These are phyloP conservation scores for Myiagra hebetior DNA, from an alignment of 2,113 vertebrate species.

Conservation along the genomic window DNA sequence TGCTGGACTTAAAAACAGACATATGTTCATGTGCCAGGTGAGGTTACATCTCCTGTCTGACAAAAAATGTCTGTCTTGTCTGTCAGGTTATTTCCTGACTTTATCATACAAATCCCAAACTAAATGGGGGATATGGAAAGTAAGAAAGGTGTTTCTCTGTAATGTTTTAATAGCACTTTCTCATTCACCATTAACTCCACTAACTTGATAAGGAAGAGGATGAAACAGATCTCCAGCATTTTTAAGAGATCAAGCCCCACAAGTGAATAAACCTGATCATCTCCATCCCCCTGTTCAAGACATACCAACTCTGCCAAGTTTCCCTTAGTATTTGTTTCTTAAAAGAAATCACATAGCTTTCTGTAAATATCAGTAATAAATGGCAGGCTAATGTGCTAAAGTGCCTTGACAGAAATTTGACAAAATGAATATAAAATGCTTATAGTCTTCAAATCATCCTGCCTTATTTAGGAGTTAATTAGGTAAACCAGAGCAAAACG, in stretches of 20 bases:
- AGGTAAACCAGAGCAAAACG: neutral
- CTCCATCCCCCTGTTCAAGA: neutral
- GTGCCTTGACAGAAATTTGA: neutral
- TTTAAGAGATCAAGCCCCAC: neutral
- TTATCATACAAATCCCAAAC: neutral
- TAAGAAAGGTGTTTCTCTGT: neutral
- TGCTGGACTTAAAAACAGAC: neutral
- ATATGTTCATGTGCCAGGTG: neutral
- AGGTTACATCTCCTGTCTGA: neutral
- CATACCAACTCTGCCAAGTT: neutral
- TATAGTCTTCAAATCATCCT: neutral
- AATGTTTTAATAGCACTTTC: neutral
- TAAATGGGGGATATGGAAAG: neutral
- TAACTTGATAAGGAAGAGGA: neutral
- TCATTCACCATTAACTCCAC: neutral
- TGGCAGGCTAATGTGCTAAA: conserved; percentile 6
- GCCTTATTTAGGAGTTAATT: conserved; percentile 30
- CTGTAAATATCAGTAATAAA: conserved; percentile 9
- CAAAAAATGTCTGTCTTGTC: neutral
- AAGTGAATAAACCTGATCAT: neutral
- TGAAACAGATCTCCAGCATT: neutral
- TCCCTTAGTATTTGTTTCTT: neutral
- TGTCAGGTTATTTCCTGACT: neutral
- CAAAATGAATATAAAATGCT: conserved; percentile 39
- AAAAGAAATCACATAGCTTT: neutral